Evolutionary conservation across 1,140 invertebrate genomes (phyloP), one percentile per base, ranked within the genome.

Genomic region (Polypedilum vanderplanki): DNA sequence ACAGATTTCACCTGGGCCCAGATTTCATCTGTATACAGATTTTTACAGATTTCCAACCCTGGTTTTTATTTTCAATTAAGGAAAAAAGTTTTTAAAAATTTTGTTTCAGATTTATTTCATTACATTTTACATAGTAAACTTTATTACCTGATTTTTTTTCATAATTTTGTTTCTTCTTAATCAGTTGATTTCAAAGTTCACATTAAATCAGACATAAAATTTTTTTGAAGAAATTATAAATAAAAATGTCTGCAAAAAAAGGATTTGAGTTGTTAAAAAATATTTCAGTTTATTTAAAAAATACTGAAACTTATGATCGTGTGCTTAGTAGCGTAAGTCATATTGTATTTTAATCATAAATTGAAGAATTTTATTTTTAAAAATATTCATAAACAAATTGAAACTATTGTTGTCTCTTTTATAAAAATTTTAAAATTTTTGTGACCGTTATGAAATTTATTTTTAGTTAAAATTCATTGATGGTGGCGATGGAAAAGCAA

Each of bases 381-480:
- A n/a, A n/a, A n/a, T n/a, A n/a, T n/a, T n/a, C n/a, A 12, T 12
- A 73, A 40, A 40, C 15, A 33, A 24, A 7, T 9, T 73, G 24
- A 15, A 7, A 22, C 9, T 40, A 10, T 40, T n/a, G 73, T 7
- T 74, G 4, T 24, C 17, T 64, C 12, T 22, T 75, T 57, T 33
- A 18, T 10, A 7, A 3, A 7, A 8, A 40, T 10, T 74, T 41
- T 40, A 15, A 40, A 41, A 40, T 33, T 15, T 40, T 41, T 17
- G 15, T 24, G 41, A n/a, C 17, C 2, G 7, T 40, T 41, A 18
- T 8, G 8, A 15, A 74, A 75, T 1, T 75, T 18, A 73, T 77
- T 83, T 81, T 22, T 74, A 93, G 92, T 81, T 93, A 0, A 87
- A 88, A 80, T 83, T 94, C 20, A 76, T 91, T n/a, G 86, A 86